phyloP scores from a whole-genome alignment of 2,888 invertebrate species.

The Craniophora ligustri region DNA sequence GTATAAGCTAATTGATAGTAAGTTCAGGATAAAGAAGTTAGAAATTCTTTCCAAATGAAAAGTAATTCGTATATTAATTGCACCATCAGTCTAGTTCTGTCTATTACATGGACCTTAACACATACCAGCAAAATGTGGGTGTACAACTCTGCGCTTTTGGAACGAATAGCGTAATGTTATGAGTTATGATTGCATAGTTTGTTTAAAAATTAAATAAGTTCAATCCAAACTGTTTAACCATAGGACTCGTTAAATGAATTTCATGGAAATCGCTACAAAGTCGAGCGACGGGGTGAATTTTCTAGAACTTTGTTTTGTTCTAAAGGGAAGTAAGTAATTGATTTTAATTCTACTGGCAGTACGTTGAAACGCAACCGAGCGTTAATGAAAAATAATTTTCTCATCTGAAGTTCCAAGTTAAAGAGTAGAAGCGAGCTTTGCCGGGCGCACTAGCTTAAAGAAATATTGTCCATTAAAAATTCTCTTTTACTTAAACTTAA shows the following conservation, averaged over 20 bases:
- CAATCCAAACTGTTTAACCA: slow-evolving; percentile 48
- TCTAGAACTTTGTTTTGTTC: slow-evolving; percentile 74
- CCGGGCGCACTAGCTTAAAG: slow-evolving; percentile 54
- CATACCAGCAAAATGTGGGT: too few species aligned
- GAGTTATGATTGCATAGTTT: slow-evolving; percentile 34
- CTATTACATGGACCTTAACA: too few species aligned
- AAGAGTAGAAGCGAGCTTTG: slow-evolving; percentile 62
- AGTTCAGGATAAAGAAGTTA: too few species aligned
- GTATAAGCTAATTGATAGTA: too few species aligned
- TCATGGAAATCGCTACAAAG: slow-evolving; percentile 65
- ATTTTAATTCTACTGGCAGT: slow-evolving; percentile 80
- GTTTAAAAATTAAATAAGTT: slow-evolving; percentile 51
- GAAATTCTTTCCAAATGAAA: slow-evolving; percentile 11
- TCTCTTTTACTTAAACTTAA: slow-evolving; percentile 54
- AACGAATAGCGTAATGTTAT: too few species aligned
- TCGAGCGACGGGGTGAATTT: slow-evolving; percentile 62
- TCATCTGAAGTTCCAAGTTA: slow-evolving; percentile 75
- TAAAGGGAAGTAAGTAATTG: slow-evolving; percentile 76
- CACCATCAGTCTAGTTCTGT: too few species aligned
- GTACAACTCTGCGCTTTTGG: too few species aligned
- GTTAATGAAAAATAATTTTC: slow-evolving; percentile 85
- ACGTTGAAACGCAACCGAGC: slow-evolving; percentile 75
- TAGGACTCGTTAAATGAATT: slow-evolving; percentile 59
- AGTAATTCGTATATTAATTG: slow-evolving; percentile 8
- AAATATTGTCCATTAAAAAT: slow-evolving; percentile 73